Evolutionary conservation across 2,113 vertebrate genomes (phyloP), one percentile per base, ranked within the genome.

Genomic region (Microcebus ravelobensis): DNA sequence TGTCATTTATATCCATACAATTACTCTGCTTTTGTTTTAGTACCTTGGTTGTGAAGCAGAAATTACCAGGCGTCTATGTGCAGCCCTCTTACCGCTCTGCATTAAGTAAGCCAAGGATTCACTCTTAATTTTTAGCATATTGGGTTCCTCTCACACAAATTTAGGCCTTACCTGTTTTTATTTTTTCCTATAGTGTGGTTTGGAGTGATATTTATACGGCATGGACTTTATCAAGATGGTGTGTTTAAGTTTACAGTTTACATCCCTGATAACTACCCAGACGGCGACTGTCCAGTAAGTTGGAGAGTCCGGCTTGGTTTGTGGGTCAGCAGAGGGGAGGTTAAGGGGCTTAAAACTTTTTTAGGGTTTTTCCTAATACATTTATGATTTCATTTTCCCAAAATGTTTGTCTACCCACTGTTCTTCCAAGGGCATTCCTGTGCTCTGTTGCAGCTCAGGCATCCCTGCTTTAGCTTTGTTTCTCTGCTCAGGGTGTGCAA

Each of bases 181-280:
- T 87, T 96, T 31, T 94, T 12, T 7, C 97, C 95, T 98, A 36
- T 98, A 99, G 99, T 99, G 99, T 99, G 99, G 99, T 99, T 99
- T 98, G 99, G 99, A n/a, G 99, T 99, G 74, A 99, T 99, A 98
- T 99, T 99, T 98, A 99, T 99, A 97, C 99, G 99, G 92, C 99
- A 99, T 57, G 99, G 99, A 90, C 99, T 99, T 48, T 99, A 99
- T 98, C 99, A 99, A 97, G 99, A 99, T 61, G 99, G 99, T 1
- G 99, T 99, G 55, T 99, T 99, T 98, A 99, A 99, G 98, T 99
- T 99, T 98, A 99, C 99, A 0, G 99, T 99, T 92, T 99, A 99
- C 98, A 99, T 99, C 98, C 99, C 99, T 95, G 99, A 99, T 97
- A 99, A 99, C 98, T 99, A 99, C 97, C 99, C 99, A 1, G 99